Conservation (phyloP, 2,113 vertebrate genomes). For the Peucedramus taeniatus region DNA sequence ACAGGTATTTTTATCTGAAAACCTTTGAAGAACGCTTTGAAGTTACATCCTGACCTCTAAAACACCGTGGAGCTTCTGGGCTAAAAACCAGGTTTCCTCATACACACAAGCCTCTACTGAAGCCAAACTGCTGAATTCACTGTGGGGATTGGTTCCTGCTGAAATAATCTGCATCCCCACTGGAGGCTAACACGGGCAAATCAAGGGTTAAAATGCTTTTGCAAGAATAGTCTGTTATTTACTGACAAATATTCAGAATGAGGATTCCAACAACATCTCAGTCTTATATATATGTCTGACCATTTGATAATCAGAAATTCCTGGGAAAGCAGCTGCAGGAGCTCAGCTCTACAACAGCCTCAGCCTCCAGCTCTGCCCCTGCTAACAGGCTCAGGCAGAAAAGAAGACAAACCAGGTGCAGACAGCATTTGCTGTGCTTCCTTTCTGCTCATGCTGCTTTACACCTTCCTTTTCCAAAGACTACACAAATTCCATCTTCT, state of each 20-base stretch:
- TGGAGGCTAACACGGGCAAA: background rate
- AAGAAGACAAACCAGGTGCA: background rate
- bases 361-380: background rate
- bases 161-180: background rate
- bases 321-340: background rate
- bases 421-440: background rate
- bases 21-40: slow-evolving; percentile 38
- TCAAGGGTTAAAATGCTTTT: background rate
- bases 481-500: background rate
- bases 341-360: background rate
- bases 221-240: background rate
- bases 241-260: background rate
- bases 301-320: background rate
- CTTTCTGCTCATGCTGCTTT: background rate
- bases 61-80: background rate
- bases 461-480: background rate
- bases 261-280: background rate
- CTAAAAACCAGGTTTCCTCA: background rate
- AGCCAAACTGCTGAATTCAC: background rate
- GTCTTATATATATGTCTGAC: background rate
- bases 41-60: slow-evolving; percentile 1
- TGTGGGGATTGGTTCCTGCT: background rate
- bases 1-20: slow-evolving; percentile 17
- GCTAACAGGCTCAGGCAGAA: background rate
- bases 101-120: accelerated